Evolutionary conservation across 2,888 invertebrate species (phyloP).

Genomic region (Nephrotoma flavescens): DNA sequence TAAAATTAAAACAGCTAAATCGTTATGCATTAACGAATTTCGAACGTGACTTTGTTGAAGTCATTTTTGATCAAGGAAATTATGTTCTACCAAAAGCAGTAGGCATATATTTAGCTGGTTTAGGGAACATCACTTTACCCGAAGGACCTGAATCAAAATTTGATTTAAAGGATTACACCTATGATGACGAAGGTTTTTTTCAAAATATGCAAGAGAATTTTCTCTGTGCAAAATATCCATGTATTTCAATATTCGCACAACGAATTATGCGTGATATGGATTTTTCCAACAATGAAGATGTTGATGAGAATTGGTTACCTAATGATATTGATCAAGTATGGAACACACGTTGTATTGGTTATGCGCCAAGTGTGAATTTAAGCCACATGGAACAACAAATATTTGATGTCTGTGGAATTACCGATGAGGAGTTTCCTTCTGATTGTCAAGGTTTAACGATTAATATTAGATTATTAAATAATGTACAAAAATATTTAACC

Average conservation of each 20-base stretch:
- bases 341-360: slow-evolving; percentile 7
- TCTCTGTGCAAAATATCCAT: too few relatives aligned
- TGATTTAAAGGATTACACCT: too few relatives aligned
- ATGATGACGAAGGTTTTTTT: too few relatives aligned
- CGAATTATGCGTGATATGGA: slow-evolving; percentile 9
- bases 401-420: background rate
- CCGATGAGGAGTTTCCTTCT: background rate
- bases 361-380: background rate
- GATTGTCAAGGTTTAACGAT: slow-evolving; percentile 2
- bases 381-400: background rate
- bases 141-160: too few relatives aligned
- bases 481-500: slow-evolving; percentile 7
- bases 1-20: background rate
- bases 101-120: too few relatives aligned
- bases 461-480: slow-evolving; percentile 5
- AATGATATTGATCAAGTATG: slow-evolving; percentile 5
- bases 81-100: too few relatives aligned
- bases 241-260: too few relatives aligned
- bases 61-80: too few relatives aligned
- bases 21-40: background rate
- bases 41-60: slow-evolving; percentile 9
- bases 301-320: slow-evolving; percentile 6
- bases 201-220: too few relatives aligned
- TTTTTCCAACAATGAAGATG: slow-evolving; percentile 6
- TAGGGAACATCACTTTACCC: too few relatives aligned